A percentile compares a stretch with the other conserved stretches of the same genome.
These are phyloP conservation scores for Tupaia chinensis DNA, from an alignment of 2,113 vertebrate species.

Conservation along the genomic window DNA sequence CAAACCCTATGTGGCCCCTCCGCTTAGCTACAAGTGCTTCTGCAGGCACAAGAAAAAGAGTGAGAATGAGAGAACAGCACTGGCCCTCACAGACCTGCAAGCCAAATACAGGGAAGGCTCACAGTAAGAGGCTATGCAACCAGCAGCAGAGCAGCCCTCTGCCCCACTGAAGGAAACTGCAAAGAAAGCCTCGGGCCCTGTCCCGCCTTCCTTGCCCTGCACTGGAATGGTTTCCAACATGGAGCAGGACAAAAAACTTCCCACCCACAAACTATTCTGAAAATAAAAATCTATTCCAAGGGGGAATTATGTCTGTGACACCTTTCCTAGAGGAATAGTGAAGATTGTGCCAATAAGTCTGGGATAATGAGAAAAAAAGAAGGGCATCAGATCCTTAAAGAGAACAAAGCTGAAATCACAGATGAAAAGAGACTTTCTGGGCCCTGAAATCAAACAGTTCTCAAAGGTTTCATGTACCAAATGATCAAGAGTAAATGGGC, in stretches of 20 bases:
- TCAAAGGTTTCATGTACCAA: background rate
- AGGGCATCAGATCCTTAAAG: background rate
- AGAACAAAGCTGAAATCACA: background rate
- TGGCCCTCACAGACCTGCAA: background rate
- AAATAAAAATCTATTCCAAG: slow-evolving; percentile 11
- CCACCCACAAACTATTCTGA: background rate
- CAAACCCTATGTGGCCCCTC: slow-evolving; percentile 16
- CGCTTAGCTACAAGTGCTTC: slow-evolving; percentile 16
- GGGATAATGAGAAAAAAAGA: background rate
- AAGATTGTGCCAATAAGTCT: background rate
- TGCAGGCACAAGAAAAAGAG: background rate
- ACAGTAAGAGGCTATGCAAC: background rate
- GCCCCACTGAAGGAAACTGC: background rate
- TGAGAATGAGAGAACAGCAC: background rate
- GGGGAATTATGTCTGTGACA: background rate
- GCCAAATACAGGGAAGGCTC: background rate
- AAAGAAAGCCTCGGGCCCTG: background rate
- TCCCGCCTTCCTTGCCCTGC: background rate
- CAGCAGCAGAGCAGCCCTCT: background rate
- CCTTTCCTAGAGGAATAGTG: background rate
- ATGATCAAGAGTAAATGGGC: background rate
- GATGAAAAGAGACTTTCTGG: background rate
- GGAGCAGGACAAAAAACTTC: background rate
- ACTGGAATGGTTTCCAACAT: background rate
- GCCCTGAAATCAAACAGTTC: slow-evolving; percentile 4